phyloP scores from a whole-genome alignment of 2,888 invertebrate species.

The Malacosoma neustria region DNA sequence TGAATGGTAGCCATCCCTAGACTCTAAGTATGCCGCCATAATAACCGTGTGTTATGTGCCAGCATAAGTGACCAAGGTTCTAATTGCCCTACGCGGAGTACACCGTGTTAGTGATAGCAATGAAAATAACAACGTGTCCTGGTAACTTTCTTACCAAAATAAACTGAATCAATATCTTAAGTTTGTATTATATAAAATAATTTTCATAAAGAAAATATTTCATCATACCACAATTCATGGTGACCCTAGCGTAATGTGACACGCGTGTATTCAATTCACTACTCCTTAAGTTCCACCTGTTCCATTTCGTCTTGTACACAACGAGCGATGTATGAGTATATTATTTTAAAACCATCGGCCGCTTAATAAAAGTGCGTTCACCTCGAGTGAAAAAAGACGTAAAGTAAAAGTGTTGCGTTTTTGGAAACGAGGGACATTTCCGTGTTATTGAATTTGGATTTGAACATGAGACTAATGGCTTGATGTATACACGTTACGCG shows the following conservation, averaged over 20 bases:
- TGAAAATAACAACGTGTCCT: too few relatives aligned
- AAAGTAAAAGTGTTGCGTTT: neutral
- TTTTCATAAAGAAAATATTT: too few relatives aligned
- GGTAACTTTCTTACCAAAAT: too few relatives aligned
- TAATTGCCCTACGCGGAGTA: too few relatives aligned
- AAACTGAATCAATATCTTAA: too few relatives aligned
- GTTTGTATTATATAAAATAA: too few relatives aligned
- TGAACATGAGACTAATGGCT: neutral
- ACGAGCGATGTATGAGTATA: constrained; percentile 27
- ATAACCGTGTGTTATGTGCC: too few relatives aligned
- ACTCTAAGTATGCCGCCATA: too few relatives aligned
- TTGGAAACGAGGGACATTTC: neutral
- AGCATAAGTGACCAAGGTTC: too few relatives aligned
- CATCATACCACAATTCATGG: constrained; percentile 2
- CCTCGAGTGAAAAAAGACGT: constrained; percentile 21
- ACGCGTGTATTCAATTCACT: constrained; percentile 30
- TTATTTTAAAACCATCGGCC: constrained; percentile 45
- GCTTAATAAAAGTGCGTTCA: constrained; percentile 67
- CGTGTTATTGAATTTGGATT: neutral
- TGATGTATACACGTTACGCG: neutral
- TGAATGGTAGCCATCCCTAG: too few relatives aligned
- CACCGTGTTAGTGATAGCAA: too few relatives aligned
- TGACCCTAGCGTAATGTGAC: constrained; percentile 39
- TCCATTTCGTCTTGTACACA: constrained; percentile 4
- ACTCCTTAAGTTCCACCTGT: constrained; percentile 5